Conservation (phyloP, 2,113 vertebrate genomes). For the human (Homo sapiens) region DNA sequence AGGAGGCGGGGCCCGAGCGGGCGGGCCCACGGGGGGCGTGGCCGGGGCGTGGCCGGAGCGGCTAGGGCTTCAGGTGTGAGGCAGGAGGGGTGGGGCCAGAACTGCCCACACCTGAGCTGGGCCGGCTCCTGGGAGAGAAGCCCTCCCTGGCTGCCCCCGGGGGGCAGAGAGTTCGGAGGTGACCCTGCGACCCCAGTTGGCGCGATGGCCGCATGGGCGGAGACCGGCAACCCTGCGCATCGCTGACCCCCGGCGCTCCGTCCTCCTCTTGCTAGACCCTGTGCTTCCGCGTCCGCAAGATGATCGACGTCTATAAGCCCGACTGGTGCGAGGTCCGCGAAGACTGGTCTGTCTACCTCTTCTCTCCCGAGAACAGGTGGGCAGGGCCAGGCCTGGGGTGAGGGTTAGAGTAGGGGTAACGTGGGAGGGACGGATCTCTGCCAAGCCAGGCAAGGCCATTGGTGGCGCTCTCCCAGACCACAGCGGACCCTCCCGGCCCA, state of each 20-base stretch:
- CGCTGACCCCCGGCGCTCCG: accelerated
- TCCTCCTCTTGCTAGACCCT: constrained; percentile 85
- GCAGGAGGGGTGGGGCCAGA: not conserved
- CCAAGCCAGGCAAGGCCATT: not conserved
- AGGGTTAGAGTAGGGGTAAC: not conserved
- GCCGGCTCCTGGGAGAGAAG: not conserved
- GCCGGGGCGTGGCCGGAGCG: too few relatives aligned
- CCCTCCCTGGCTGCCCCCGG: not conserved
- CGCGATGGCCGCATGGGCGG: not conserved
- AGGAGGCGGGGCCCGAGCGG: not conserved
- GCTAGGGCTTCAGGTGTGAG: not conserved
- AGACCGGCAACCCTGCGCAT: not conserved
- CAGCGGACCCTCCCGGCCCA: not conserved
- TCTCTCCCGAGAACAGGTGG: constrained; percentile 97
- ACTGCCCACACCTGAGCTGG: not conserved
- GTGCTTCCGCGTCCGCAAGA: constrained; percentile 96
- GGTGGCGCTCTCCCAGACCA: too few relatives aligned
- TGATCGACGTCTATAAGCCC: constrained; percentile 97
- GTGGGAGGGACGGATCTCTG: not conserved
- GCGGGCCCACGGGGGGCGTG: not conserved
- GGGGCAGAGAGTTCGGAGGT: not conserved
- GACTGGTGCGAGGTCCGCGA: constrained; percentile 96
- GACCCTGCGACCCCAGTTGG: not conserved
- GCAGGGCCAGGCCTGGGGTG: not conserved
- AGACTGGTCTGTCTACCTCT: constrained; percentile 96